phyloP scores from a whole-genome alignment of 37 sponge, comb jelly and placozoan species.

The Spongilla lacustris region DNA sequence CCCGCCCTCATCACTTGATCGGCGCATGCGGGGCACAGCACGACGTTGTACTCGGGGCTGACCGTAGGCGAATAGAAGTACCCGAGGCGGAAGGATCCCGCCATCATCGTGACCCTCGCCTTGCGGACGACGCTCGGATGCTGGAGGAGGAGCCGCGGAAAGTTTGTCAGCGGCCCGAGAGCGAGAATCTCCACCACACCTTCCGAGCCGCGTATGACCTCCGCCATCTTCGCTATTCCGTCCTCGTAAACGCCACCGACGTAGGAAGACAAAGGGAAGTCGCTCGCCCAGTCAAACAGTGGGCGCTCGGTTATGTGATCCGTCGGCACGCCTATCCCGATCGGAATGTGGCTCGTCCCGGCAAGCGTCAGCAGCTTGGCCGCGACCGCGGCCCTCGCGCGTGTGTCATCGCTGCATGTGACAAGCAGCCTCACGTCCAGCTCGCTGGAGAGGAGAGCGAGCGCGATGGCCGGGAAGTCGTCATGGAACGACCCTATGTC shows the following conservation, averaged over 20 bases:
- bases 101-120: conserved; percentile 65
- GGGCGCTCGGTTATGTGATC: conserved; percentile 23
- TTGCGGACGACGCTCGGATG: conserved; percentile 62
- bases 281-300: conserved; percentile 55
- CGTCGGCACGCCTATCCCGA: conserved; percentile 66
- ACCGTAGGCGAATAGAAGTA: conserved; percentile 49
- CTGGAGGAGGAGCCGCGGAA: conserved; percentile 44
- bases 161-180: conserved; percentile 78
- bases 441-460: conserved; percentile 47
- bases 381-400: conserved; percentile 58
- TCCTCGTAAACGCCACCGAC: conserved; percentile 65
- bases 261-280: conserved; percentile 44
- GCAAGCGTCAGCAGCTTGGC: conserved; percentile 59
- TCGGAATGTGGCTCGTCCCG: conserved; percentile 68
- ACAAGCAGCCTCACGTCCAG: conserved; percentile 74
- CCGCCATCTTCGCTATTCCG: conserved; percentile 67
- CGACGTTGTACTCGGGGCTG: conserved; percentile 74
- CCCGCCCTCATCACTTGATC: conserved; percentile 44
- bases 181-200: conserved; percentile 60
- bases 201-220: conserved; percentile 24
- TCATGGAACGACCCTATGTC: conserved; percentile 78
- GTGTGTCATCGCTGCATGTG: conserved; percentile 70
- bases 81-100: conserved; percentile 68
- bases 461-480: conserved; percentile 69
- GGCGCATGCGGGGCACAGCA: conserved; percentile 59